Percentiles rank a stretch among this genome's conserved stretches.
Conservation (phyloP, 2,797 vertebrate species). For the Eulemur albifrons region DNA sequence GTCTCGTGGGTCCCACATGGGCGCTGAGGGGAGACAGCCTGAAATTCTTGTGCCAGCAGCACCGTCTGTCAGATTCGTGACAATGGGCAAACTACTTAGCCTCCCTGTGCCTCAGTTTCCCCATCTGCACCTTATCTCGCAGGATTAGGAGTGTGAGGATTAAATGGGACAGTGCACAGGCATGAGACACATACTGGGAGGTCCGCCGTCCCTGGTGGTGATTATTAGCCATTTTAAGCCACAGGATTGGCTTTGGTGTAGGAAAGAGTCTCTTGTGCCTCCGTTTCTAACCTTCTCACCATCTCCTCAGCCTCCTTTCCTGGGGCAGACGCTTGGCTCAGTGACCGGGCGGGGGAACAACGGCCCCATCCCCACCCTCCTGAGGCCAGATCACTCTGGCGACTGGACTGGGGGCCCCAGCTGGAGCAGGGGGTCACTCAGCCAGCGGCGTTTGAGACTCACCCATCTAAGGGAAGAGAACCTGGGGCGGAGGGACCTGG, state of each 20-base stretch:
- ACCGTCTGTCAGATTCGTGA: neutral
- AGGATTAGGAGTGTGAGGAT: neutral
- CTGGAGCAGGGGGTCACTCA: neutral
- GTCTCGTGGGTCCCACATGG: neutral
- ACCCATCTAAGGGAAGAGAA: neutral
- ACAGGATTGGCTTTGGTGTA: neutral
- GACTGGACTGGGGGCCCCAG: neutral
- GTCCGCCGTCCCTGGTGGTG: neutral
- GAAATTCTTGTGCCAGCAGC: neutral
- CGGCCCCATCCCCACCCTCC: no score
- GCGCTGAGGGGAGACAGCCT: neutral
- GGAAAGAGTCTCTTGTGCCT: neutral
- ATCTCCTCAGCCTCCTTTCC: neutral
- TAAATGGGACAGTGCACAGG: neutral
- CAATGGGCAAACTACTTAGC: neutral
- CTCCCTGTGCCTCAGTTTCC: neutral
- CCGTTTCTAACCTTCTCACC: neutral
- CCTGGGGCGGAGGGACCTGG: neutral
- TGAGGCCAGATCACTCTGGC: neutral
- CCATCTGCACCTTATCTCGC: neutral
- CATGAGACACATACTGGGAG: neutral
- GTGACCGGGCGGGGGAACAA: rapidly evolving
- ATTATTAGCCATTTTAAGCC: no score
- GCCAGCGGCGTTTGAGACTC: neutral
- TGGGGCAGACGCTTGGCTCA: neutral